These are phyloP conservation scores for Therioaphis trifolii DNA, from an alignment of 2,888 invertebrate genomes.

Conservation along the genomic window DNA sequence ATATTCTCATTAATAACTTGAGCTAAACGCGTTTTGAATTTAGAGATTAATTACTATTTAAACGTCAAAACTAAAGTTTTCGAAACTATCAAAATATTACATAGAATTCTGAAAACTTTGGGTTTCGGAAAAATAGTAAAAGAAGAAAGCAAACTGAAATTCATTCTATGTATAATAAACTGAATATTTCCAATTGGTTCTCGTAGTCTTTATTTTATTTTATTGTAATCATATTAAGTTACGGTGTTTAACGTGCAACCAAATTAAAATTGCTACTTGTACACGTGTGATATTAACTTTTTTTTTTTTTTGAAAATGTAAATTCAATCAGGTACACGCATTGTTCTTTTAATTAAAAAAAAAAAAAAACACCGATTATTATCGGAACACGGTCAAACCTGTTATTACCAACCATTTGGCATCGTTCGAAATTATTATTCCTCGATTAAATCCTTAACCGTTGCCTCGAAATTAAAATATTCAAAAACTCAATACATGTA, in stretches of 20 bases:
- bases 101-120: neutral
- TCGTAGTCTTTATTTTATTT: neutral
- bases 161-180: neutral
- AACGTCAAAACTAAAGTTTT: slow-evolving; percentile 17
- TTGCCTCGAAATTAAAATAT: slow-evolving; percentile 13
- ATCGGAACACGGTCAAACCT: neutral
- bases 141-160: neutral
- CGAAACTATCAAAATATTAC: too few relatives aligned
- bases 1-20: neutral
- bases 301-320: too few relatives aligned
- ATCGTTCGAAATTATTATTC: slow-evolving; percentile 1
- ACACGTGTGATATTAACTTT: neutral
- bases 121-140: slow-evolving; percentile 9
- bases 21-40: neutral
- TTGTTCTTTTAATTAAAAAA: slow-evolving; percentile 33
- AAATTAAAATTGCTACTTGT: neutral
- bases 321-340: neutral
- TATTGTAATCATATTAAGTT: neutral
- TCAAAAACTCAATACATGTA: neutral
- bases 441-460: slow-evolving; percentile 14
- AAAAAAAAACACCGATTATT: neutral
- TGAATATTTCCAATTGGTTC: neutral
- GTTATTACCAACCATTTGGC: slow-evolving; percentile 35
- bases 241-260: neutral
- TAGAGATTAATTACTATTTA: slow-evolving; percentile 22